Percentiles rank a stretch among this genome's conserved stretches.
These are phyloP conservation scores for Pyxicephalus adspersus DNA, from an alignment of 2,113 vertebrate genomes.

Conservation along the genomic window DNA sequence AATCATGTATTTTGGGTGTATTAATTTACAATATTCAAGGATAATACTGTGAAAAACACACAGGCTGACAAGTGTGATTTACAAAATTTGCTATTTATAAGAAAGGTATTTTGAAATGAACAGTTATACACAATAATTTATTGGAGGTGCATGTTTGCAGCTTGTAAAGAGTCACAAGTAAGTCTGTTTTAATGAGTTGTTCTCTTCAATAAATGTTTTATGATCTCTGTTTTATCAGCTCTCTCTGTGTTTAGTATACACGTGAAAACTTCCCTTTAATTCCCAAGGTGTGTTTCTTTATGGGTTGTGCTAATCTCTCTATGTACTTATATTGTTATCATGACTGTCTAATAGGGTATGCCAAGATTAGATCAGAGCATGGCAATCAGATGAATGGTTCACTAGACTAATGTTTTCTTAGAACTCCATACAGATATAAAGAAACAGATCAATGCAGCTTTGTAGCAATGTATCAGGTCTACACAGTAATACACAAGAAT, in stretches of 20 bases:
- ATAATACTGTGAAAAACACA: too few species aligned
- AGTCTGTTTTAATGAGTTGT: constrained; percentile 3
- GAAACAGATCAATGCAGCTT: too few species aligned
- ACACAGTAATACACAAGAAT: too few species aligned
- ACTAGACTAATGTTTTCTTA: too few species aligned
- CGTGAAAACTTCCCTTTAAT: neutral
- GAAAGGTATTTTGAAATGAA: neutral
- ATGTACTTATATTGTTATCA: neutral
- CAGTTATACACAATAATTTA: neutral
- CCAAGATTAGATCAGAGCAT: too few species aligned
- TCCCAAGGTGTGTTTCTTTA: neutral
- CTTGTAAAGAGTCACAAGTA: neutral
- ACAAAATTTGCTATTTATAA: neutral
- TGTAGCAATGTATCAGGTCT: too few species aligned
- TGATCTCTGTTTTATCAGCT: neutral
- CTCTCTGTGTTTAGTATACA: constrained; percentile 9
- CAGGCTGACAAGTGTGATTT: neutral
- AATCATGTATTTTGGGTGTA: too few species aligned
- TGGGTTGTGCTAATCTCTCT: neutral
- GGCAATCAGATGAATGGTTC: too few species aligned
- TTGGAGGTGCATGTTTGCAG: neutral
- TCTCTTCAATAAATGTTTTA: neutral
- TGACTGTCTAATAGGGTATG: too few species aligned
- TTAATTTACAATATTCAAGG: too few species aligned
- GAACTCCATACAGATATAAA: too few species aligned